phyloP scores from a whole-genome alignment of 1,140 invertebrate genomes.

The Psix sp. region DNA sequence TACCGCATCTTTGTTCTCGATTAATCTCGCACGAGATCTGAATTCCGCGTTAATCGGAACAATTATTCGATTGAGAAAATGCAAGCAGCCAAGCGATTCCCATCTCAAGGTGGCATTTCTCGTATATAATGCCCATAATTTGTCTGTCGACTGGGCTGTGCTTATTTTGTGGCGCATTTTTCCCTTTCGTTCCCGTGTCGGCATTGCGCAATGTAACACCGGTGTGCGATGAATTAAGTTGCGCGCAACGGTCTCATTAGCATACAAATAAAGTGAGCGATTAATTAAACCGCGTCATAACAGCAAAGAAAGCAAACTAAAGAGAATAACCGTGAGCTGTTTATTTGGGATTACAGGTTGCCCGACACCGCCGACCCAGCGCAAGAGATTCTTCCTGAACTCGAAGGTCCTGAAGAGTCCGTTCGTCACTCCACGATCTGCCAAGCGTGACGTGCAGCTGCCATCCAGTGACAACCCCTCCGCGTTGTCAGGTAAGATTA shows the following conservation, averaged over 20 bases:
- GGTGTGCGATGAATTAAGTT: conserved; percentile 9
- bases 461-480: conserved; percentile 72
- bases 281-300: conserved; percentile 41
- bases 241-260: conserved; percentile 27
- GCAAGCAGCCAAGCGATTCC: conserved; percentile 10
- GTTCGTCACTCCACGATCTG: conserved; percentile 77
- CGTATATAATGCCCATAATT: conserved; percentile 21
- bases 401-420: conserved; percentile 86
- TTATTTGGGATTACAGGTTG: conserved; percentile 77
- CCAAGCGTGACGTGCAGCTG: conserved; percentile 70
- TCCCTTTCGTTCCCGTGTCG: not conserved
- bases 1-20: conserved; percentile 4
- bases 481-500: conserved; percentile 82
- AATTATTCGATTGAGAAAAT: conserved; percentile 37
- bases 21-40: conserved; percentile 7
- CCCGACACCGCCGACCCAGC: conserved; percentile 87
- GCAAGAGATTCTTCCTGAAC: conserved; percentile 87
- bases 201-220: conserved; percentile 23
- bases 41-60: conserved; percentile 7
- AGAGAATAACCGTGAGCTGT: conserved; percentile 8
- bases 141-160: conserved; percentile 2
- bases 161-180: not conserved
- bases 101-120: conserved; percentile 29
- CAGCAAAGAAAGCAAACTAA: conserved; percentile 16
- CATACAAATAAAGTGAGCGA: conserved; percentile 34